Evolutionary conservation across 2,797 vertebrate species (phyloP), one percentile per base, ranked within the genome.

Genomic region (Sphenopsis melanotis): DNA sequence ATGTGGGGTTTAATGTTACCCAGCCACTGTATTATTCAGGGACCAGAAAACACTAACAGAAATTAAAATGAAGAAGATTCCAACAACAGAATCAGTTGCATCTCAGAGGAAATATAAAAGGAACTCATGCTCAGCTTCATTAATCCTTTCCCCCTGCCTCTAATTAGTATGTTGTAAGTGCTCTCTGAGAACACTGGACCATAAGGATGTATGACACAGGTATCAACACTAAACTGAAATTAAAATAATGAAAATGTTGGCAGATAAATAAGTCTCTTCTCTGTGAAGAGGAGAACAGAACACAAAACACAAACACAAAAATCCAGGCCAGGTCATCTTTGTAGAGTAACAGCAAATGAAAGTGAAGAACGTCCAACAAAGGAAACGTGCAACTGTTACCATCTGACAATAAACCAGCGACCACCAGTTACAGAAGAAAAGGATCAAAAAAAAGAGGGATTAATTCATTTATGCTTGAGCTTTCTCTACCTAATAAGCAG

Each of bases 1-100:
- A 75, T 75, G 83, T 47, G 50, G 22, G n/a, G 36, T 86, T 91
- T 83, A 69, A 81, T 1, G 1, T 66, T 59, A 91, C 16, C 22
- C 41, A 68, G 69, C 29, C 68, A 70, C 72, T 13, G 9, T 39
- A 83, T 53, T 68, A 83, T 41, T 94, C 41, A 83, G 68, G 21
- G 69, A 87, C 65, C 44, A 86, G 39, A 86, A 95, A 86, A 82
- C 19, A 65, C 42, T 24, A 61, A 39, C 22, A 90, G 70, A 87
- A 90, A 87, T 59, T 90, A 12, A 80, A 92, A 56, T n/a, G 64
- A 93, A 94, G 70, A 74, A 68, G 57, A 61, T 82, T 46, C 29
- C 15, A 85, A 68, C 14, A 91, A 68, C 15, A 79, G 39, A 61
- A 80, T 56, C 74, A 74, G 70, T 7, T 52, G 29, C 37, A 71